These are phyloP conservation scores for Hirudo medicinalis DNA, from an alignment of 1,140 invertebrate species.

Conservation along the genomic window DNA sequence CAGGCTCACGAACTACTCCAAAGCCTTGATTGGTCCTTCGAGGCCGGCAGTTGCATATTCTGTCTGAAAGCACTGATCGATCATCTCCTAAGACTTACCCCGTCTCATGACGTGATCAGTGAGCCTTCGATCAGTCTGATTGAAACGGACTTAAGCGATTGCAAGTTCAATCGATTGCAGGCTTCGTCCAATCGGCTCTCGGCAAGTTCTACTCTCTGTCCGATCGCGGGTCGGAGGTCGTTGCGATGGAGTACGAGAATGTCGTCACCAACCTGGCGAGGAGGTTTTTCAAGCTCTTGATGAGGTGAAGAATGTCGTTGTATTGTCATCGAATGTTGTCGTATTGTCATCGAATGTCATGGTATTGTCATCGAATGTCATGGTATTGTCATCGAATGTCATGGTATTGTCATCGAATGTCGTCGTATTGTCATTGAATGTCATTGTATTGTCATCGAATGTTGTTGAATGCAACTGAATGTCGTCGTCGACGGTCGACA, in stretches of 20 bases:
- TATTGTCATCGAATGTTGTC: background rate
- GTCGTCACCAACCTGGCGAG: background rate
- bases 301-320: conserved; percentile 12
- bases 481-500: background rate
- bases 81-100: background rate
- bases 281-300: background rate
- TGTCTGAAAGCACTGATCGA: background rate
- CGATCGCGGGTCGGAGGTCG: background rate
- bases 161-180: too few species aligned
- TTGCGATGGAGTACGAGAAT: background rate
- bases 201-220: background rate
- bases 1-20: background rate
- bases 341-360: too few species aligned
- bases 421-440: background rate
- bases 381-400: background rate
- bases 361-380: too few species aligned
- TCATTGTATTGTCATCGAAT: background rate
- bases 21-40: background rate
- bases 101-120: background rate
- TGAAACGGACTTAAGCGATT: background rate
- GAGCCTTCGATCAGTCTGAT: background rate
- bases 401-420: background rate
- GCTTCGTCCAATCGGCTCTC: background rate
- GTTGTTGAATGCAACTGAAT: background rate
- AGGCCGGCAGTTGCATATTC: background rate